These are phyloP conservation scores for Leucoraja erinaceus DNA, from an alignment of 2,113 vertebrate genomes.

Conservation along the genomic window DNA sequence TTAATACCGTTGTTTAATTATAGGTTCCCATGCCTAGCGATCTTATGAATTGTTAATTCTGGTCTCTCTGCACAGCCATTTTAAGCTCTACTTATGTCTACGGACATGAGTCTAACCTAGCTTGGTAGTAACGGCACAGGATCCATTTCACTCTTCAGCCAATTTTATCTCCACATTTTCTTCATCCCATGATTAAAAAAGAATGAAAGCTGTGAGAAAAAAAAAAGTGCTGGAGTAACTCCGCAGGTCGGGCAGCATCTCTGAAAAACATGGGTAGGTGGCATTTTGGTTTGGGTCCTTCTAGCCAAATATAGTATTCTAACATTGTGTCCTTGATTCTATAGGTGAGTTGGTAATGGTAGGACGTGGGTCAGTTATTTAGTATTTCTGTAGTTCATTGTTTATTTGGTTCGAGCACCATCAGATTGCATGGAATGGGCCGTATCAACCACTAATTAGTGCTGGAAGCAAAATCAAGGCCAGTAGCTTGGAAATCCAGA, in stretches of 20 bases:
- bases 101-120: not conserved
- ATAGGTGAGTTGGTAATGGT: not conserved
- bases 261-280: too few relatives aligned
- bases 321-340: not conserved
- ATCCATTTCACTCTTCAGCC: not conserved
- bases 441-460: not conserved
- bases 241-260: too few relatives aligned
- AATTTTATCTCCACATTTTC: not conserved
- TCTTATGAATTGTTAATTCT: too few relatives aligned
- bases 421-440: not conserved
- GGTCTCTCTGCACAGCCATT: too few relatives aligned
- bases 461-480: not conserved
- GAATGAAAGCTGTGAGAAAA: not conserved
- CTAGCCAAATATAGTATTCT: too few relatives aligned
- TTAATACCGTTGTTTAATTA: not conserved
- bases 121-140: too few relatives aligned
- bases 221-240: too few relatives aligned
- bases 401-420: not conserved
- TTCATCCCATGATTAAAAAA: not conserved
- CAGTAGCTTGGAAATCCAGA: not conserved
- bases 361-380: not conserved
- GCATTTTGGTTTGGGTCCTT: too few relatives aligned
- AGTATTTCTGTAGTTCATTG: not conserved
- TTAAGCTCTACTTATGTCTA: too few relatives aligned
- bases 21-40: not conserved